Base-by-base conservation (phyloP, 2,888 invertebrate genomes). In the Drosophila gaucha region DNA sequence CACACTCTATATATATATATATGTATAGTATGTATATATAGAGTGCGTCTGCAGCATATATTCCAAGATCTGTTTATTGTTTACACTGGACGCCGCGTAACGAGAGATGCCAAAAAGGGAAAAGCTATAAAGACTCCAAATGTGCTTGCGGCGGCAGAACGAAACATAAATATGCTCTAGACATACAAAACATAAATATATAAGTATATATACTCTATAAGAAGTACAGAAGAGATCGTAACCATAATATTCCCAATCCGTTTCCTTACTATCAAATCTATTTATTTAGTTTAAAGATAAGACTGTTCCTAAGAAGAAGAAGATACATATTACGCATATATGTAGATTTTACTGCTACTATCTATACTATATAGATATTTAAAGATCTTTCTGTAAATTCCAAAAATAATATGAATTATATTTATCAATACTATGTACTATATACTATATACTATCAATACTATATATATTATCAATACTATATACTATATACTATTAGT, bases 61-160 rank as follows among this genome's bases (percentile, higher is more conserved):
- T 39, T 52, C 50, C 57, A 78, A 83, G 78, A 74, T 80, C 80
- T 80, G 79, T 80, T 83, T 84, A 80, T 84, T 83, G 84, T 80
- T 80, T 80, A 83, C 80, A 80, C 66, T 74, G 56, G 66, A 44
- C 59, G 57, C 47, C 65, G 41, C 22, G 54, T 41, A 41, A 41
- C 41, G 41, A 55, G 26, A 50, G 47, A 64, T 69, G 71, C 49
- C 55, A 60, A 54, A 62, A 52, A 46, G 18, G 16, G 8, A 16
- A 26, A 30, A 24, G 26, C 54, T 20, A 63, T 67, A 60, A 72
- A 55, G 43, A 24, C 35, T 9, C 20, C 6, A 35, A 38, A 24
- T 26, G 20, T 16, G 6, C 16, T 28, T 18, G 8, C 10, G n/a
- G 10, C n/a, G 28, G 16, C 18, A 41, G 2, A 22, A 1, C 39